These are phyloP conservation scores for Amiota minor DNA, from an alignment of 2,888 invertebrate species.

Conservation along the genomic window DNA sequence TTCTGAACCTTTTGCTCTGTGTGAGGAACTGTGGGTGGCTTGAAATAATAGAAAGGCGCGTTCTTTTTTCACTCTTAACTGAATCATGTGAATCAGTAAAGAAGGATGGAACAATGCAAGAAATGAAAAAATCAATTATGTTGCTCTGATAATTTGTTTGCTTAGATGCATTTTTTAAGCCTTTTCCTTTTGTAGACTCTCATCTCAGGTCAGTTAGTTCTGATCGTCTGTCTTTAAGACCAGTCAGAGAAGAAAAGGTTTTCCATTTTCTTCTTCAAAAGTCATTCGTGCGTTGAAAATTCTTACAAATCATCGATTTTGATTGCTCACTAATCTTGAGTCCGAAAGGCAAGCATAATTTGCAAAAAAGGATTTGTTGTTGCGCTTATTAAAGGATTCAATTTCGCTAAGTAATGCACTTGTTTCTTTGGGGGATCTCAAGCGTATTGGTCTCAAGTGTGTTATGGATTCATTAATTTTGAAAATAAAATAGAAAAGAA, in stretches of 20 bases:
- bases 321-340: constrained; percentile 41
- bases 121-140: constrained; percentile 34
- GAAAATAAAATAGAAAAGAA: no score
- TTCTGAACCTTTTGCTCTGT: constrained; percentile 45
- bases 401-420: constrained; percentile 60
- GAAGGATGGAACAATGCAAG: constrained; percentile 44
- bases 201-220: neutral
- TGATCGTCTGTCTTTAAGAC: neutral
- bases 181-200: constrained; percentile 44
- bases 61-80: constrained; percentile 10
- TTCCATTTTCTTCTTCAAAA: constrained; percentile 30
- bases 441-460: constrained; percentile 45
- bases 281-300: constrained; percentile 53
- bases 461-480: constrained; percentile 14
- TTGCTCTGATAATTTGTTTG: constrained; percentile 48
- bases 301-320: constrained; percentile 46
- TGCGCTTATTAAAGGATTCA: constrained; percentile 45
- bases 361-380: constrained; percentile 25
- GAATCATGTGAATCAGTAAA: constrained; percentile 8
- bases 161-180: constrained; percentile 44
- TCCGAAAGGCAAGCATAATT: constrained; percentile 8
- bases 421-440: constrained; percentile 39
- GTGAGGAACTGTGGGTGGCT: constrained; percentile 58
- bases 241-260: no score
- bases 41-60: constrained; percentile 49